Conservation (phyloP, 2,888 invertebrate species). For the Auanema sp. region DNA sequence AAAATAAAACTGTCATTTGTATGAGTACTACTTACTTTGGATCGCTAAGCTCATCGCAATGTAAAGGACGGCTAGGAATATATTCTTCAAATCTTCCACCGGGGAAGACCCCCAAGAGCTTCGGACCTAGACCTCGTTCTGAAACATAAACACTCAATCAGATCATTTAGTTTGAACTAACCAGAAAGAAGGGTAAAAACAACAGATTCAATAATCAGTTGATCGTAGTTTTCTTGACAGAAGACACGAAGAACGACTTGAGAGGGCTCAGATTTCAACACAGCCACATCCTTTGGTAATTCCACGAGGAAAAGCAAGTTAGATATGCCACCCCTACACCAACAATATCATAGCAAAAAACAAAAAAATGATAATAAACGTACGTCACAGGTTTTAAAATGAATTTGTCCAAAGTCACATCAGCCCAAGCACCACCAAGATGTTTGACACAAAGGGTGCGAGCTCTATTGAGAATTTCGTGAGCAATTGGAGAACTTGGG, state of each 20-base stretch:
- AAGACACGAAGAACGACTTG: slow-evolving; percentile 69
- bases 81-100: slow-evolving; percentile 74
- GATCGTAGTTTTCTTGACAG: slow-evolving; percentile 73
- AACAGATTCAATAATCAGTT: slow-evolving; percentile 88
- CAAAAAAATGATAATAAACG: slow-evolving; percentile 19
- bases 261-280: slow-evolving; percentile 30
- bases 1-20: background rate
- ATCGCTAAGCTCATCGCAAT: slow-evolving; percentile 79
- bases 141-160: too few relatives aligned
- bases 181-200: slow-evolving; percentile 89
- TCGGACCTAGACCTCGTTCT: slow-evolving; percentile 80
- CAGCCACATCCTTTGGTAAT: slow-evolving; percentile 65
- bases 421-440: slow-evolving; percentile 52
- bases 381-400: slow-evolving; percentile 46
- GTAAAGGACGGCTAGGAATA: slow-evolving; percentile 79
- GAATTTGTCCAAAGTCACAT: slow-evolving; percentile 39
- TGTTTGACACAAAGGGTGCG: slow-evolving; percentile 51
- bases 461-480: slow-evolving; percentile 40
- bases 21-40: slow-evolving; percentile 67
- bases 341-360: slow-evolving; percentile 1
- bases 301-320: slow-evolving; percentile 91
- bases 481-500: slow-evolving; percentile 35
- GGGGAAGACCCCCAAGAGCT: slow-evolving; percentile 89
- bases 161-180: too few relatives aligned
- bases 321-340: slow-evolving; percentile 84